Conservation (phyloP, 2,888 invertebrate species). For the Andrena chrysosceles region DNA sequence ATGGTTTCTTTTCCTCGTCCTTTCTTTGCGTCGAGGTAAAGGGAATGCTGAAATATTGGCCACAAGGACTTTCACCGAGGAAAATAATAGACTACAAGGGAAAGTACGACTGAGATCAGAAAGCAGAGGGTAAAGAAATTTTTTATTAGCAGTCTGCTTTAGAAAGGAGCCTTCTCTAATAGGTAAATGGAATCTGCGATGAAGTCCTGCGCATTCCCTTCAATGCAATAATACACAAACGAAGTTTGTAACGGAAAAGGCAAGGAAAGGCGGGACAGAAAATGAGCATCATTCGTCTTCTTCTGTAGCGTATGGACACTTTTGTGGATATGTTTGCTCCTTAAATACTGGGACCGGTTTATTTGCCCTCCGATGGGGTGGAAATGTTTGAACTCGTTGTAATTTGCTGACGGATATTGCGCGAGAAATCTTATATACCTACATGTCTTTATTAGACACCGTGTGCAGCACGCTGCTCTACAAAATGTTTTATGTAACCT, state of each 20-base stretch:
- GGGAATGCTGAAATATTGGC: background rate
- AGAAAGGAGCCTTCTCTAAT: background rate
- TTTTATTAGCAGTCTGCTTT: background rate
- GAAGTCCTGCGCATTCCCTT: background rate
- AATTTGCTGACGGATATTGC: constrained; percentile 69
- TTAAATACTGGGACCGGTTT: constrained; percentile 62
- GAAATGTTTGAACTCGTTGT: constrained; percentile 58
- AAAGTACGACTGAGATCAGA: background rate
- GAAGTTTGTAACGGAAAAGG: constrained; percentile 1
- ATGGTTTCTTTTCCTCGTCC: no score
- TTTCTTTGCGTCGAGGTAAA: no score
- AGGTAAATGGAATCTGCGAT: constrained; percentile 15
- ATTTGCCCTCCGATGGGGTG: constrained; percentile 51
- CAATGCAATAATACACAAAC: constrained; percentile 15
- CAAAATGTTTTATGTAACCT: background rate
- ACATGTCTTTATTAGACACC: constrained; percentile 13
- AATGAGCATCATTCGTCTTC: constrained; percentile 17
- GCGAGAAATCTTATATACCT: background rate
- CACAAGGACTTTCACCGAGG: background rate
- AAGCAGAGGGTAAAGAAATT: constrained; percentile 8
- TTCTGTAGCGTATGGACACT: background rate
- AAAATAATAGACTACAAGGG: background rate
- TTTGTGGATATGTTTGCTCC: constrained; percentile 55
- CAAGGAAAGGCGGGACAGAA: background rate
- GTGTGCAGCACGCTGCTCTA: background rate